Evolutionary conservation across 2,888 invertebrate genomes (phyloP).

Genomic region (Hemithea aestivaria): DNA sequence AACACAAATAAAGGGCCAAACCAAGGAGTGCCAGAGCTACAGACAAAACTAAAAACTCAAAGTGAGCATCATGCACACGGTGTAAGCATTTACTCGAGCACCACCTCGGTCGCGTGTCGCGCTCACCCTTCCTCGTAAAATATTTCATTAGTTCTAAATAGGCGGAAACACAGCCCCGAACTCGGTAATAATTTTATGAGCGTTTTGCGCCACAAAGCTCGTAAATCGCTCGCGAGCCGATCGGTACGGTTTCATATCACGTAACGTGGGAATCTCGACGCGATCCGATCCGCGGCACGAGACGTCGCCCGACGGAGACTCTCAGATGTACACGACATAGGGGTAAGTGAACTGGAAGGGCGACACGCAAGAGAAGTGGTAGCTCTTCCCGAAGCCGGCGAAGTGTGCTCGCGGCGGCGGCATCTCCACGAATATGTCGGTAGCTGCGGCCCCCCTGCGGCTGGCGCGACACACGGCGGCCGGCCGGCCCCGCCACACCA

Average conservation of each 20-base stretch:
- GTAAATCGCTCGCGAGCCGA: conserved; percentile 13
- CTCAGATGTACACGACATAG: conserved; percentile 71
- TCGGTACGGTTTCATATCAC: conserved; percentile 21
- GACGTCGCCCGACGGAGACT: conserved; percentile 16
- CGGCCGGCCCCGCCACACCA: conserved; percentile 69
- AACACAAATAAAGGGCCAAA: conserved; percentile 75
- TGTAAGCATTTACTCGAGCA: conserved; percentile 61
- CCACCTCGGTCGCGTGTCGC: conserved; percentile 50
- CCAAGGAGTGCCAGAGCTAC: conserved; percentile 76
- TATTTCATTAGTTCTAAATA: conserved; percentile 17
- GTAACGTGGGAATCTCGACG: conserved; percentile 16
- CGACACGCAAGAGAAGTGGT: conserved; percentile 77
- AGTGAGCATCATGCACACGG: conserved; percentile 66
- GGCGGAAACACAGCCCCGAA: conserved; percentile 11
- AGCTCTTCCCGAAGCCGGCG: conserved; percentile 74
- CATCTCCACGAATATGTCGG: conserved; percentile 68
- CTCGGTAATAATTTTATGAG: conserved; percentile 12
- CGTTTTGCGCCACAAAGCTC: conserved; percentile 17
- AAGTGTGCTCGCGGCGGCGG: conserved; percentile 73
- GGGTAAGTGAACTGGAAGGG: conserved; percentile 74
- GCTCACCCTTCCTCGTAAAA: conserved; percentile 24
- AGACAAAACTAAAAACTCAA: conserved; percentile 56
- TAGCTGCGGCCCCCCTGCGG: conserved; percentile 70
- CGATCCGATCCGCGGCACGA: conserved; percentile 8
- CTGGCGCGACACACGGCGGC: conserved; percentile 76